Conservation (phyloP, 2,113 vertebrate species). For the Lasiurus cinereus region DNA sequence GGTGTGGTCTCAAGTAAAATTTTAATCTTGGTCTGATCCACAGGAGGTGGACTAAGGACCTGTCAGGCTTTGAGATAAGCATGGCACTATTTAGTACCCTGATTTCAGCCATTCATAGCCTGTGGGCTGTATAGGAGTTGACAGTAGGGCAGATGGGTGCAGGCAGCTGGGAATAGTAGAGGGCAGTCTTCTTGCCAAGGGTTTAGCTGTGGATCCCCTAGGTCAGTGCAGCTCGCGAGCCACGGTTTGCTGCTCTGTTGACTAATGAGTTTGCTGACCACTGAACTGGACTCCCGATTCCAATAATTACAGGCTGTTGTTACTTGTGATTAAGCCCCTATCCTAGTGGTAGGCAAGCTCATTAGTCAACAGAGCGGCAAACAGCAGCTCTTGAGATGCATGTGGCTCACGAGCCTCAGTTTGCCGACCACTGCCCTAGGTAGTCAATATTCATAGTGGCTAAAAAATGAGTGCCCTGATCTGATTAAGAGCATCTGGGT, state of each 20-base stretch:
- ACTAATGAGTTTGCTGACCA: too few species aligned
- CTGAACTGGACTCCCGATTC: too few species aligned
- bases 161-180: not conserved
- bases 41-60: not conserved
- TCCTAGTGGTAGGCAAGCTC: too few species aligned
- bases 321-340: too few species aligned
- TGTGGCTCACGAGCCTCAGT: too few species aligned
- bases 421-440: not conserved
- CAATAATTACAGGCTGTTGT: too few species aligned
- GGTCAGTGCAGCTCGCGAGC: not conserved
- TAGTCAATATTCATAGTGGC: not conserved
- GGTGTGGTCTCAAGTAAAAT: not conserved
- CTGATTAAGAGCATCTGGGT: not conserved
- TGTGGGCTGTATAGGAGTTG: not conserved
- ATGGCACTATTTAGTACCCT: not conserved
- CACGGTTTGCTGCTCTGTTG: too few species aligned
- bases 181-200: not conserved
- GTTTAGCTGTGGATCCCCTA: not conserved
- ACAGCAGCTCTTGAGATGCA: too few species aligned
- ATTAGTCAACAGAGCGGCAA: too few species aligned
- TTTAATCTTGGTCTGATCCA: not conserved
- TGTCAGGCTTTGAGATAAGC: not conserved
- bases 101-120: not conserved
- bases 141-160: rapidly evolving
- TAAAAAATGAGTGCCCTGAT: not conserved